Percentiles rank a stretch among this genome's conserved stretches.
Evolutionary conservation across 2,797 vertebrate species (phyloP).

Genomic region (Pachyuromys duprasi): DNA sequence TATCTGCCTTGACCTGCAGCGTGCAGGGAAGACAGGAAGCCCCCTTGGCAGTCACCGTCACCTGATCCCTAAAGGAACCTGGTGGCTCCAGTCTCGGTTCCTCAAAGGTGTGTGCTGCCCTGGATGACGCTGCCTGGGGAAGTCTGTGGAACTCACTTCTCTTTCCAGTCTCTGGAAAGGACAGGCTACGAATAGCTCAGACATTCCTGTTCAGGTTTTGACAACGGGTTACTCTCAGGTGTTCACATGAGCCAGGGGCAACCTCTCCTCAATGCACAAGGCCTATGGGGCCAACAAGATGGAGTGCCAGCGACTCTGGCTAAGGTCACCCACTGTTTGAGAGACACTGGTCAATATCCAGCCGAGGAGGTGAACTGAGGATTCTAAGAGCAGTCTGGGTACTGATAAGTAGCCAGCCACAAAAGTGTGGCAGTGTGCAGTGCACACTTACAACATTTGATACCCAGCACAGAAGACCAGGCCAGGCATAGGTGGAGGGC

Average conservation of each 20-base stretch:
- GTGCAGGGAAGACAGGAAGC: background rate
- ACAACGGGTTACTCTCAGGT: background rate
- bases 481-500: background rate
- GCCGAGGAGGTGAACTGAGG: background rate
- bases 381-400: background rate
- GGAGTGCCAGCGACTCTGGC: background rate
- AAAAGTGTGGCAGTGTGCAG: background rate
- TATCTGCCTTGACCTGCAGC: background rate
- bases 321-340: background rate
- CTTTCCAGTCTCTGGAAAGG: background rate
- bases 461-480: background rate
- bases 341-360: background rate
- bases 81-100: rapidly evolving
- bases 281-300: background rate
- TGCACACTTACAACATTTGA: background rate
- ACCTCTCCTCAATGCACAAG: background rate
- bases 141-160: background rate
- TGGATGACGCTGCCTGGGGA: background rate
- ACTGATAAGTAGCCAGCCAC: background rate
- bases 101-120: background rate
- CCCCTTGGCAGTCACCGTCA: rapidly evolving
- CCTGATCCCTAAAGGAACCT: too few relatives aligned
- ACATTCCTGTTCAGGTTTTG: background rate
- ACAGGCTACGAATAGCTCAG: background rate
- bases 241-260: background rate